Evolutionary conservation across 2,888 invertebrate genomes (phyloP).

Genomic region (Linnaemya vulpina): DNA sequence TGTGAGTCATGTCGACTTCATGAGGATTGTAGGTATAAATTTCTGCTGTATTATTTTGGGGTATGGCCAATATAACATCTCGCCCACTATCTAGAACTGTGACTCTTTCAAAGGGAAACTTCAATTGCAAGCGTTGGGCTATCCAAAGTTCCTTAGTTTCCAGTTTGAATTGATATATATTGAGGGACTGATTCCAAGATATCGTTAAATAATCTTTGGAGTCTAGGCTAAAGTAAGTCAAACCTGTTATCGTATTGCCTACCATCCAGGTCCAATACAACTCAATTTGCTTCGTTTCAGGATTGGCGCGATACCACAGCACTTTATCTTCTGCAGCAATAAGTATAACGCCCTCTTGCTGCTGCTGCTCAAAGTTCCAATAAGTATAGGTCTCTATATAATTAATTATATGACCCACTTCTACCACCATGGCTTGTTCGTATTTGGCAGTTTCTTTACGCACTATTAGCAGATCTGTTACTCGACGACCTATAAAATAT

Average conservation of each 20-base stretch:
- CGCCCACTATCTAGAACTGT: slow-evolving; percentile 79
- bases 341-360: slow-evolving; percentile 76
- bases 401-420: slow-evolving; percentile 72
- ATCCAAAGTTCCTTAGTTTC: slow-evolving; percentile 79
- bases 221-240: slow-evolving; percentile 76
- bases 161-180: slow-evolving; percentile 79
- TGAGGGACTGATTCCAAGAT: slow-evolving; percentile 74
- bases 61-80: slow-evolving; percentile 79
- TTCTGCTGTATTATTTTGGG: slow-evolving; percentile 76
- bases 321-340: slow-evolving; percentile 75
- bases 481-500: slow-evolving; percentile 78
- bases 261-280: slow-evolving; percentile 79
- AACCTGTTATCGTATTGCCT: slow-evolving; percentile 73
- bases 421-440: slow-evolving; percentile 66
- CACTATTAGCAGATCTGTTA: slow-evolving; percentile 75
- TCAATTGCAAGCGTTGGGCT: slow-evolving; percentile 78
- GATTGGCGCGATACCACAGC: slow-evolving; percentile 77
- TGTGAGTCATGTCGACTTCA: slow-evolving; percentile 69
- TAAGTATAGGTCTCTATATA: slow-evolving; percentile 76
- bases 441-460: slow-evolving; percentile 72
- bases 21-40: slow-evolving; percentile 79
- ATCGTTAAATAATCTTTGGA: slow-evolving; percentile 76
- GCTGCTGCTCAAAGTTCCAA: slow-evolving; percentile 76
- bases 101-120: slow-evolving; percentile 74
- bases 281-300: slow-evolving; percentile 52